A percentile compares a stretch with the other conserved stretches of the same genome.
Evolutionary conservation across 2,797 vertebrate species (phyloP).

Genomic region (Selene dorsalis): DNA sequence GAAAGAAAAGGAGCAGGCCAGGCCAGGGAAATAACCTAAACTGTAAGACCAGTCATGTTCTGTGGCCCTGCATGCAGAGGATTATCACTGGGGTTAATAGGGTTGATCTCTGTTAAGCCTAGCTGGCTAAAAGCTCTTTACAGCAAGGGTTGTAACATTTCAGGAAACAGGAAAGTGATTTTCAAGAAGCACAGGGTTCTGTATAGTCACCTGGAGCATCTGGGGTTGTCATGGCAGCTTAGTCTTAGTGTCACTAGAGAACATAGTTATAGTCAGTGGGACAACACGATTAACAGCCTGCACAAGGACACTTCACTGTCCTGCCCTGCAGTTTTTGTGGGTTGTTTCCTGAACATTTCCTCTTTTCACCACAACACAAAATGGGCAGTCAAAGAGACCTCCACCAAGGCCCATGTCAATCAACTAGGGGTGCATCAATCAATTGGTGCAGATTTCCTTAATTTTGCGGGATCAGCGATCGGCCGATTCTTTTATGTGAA

Average conservation of each 20-base stretch:
- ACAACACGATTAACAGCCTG: neutral
- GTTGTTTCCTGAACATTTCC: neutral
- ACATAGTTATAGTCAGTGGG: neutral
- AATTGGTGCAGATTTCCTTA: too few relatives aligned
- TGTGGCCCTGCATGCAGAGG: conserved; percentile 7
- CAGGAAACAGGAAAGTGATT: neutral
- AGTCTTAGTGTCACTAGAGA: neutral
- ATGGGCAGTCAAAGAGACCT: too few relatives aligned
- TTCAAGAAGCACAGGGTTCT: neutral
- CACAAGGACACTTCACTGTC: neutral
- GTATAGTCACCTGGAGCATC: neutral
- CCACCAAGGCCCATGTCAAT: too few relatives aligned
- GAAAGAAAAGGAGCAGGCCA: conserved; percentile 41
- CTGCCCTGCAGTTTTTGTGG: too few relatives aligned
- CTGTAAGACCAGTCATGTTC: conserved; percentile 15
- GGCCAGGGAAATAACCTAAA: neutral
- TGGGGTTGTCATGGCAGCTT: neutral
- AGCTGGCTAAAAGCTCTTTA: neutral
- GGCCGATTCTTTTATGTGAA: too few relatives aligned
- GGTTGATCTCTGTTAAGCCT: conserved; percentile 1
- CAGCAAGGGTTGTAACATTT: neutral
- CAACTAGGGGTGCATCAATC: too few relatives aligned
- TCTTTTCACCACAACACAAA: neutral
- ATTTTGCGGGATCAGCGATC: too few relatives aligned
- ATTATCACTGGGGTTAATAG: conserved; percentile 2